These are phyloP conservation scores for Aporophyla lueneburgensis DNA, from an alignment of 2,888 invertebrate genomes.

Conservation along the genomic window DNA sequence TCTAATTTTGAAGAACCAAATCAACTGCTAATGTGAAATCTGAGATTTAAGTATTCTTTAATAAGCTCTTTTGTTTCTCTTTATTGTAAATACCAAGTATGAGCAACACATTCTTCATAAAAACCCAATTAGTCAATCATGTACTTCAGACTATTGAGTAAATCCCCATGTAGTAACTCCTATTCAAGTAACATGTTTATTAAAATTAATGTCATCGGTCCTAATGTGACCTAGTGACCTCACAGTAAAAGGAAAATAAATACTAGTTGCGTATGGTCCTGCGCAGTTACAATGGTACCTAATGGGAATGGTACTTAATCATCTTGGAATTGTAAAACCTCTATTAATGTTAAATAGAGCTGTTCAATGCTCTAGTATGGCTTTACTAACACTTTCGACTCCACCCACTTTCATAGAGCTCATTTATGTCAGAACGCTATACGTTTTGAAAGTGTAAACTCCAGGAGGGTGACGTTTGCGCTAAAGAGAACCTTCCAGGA, in stretches of 20 bases:
- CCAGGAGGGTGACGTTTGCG: no score
- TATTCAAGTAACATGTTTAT: slow-evolving; percentile 28
- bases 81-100: not conserved
- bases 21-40: not conserved
- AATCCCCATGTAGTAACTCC: slow-evolving; percentile 15
- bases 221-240: slow-evolving; percentile 1
- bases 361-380: no score
- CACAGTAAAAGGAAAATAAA: slow-evolving; percentile 50
- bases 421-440: no score
- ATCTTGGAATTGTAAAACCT: slow-evolving; percentile 8
- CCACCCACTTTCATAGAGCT: no score
- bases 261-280: slow-evolving; percentile 12
- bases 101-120: slow-evolving; percentile 23
- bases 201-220: slow-evolving; percentile 1
- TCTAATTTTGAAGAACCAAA: not conserved
- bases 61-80: not conserved
- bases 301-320: not conserved
- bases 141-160: slow-evolving; percentile 15
- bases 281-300: slow-evolving; percentile 2
- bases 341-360: no score
- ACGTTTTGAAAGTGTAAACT: no score
- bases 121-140: slow-evolving; percentile 15
- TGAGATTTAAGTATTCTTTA: not conserved
- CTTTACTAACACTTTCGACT: no score
- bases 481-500: no score